A percentile compares a stretch with the other conserved stretches of the same genome.
Evolutionary conservation across 1,140 invertebrate genomes (phyloP).

Genomic region (Hyles vespertilio): DNA sequence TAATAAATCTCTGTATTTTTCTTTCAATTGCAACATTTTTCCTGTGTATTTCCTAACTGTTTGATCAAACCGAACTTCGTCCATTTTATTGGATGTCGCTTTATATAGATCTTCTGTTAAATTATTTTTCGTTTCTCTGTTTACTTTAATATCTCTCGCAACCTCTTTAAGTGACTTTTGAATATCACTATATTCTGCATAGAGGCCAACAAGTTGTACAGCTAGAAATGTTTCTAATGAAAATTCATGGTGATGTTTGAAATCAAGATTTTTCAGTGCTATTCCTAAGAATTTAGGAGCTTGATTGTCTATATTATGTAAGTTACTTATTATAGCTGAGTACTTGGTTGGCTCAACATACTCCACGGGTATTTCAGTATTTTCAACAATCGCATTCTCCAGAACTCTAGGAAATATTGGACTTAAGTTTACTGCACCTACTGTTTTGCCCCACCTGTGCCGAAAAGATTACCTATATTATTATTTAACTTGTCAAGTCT

Average conservation of each 20-base stretch:
- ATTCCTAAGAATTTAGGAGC: constrained; percentile 56
- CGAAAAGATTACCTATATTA: neutral
- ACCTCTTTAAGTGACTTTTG: constrained; percentile 32
- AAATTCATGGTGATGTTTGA: constrained; percentile 52
- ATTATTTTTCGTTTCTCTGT: constrained; percentile 51
- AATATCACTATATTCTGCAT: constrained; percentile 32
- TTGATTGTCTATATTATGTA: constrained; percentile 21
- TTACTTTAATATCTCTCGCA: constrained; percentile 39
- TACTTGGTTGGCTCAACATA: constrained; percentile 47
- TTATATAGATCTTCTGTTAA: constrained; percentile 48
- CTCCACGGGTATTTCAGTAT: constrained; percentile 28
- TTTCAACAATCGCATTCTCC: constrained; percentile 30
- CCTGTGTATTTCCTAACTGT: constrained; percentile 56
- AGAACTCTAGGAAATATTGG: constrained; percentile 50
- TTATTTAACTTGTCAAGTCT: too few species aligned
- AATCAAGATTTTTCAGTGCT: constrained; percentile 42
- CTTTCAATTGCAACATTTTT: constrained; percentile 42
- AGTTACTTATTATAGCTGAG: constrained; percentile 28
- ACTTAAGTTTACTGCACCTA: constrained; percentile 21
- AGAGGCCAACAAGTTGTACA: constrained; percentile 38
- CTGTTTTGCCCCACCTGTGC: constrained; percentile 28
- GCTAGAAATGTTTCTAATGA: constrained; percentile 47
- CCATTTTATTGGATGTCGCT: constrained; percentile 41
- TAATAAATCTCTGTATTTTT: constrained; percentile 35
- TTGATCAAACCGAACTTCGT: constrained; percentile 48